phyloP scores from a whole-genome alignment of 2,113 vertebrate genomes.

The Centropus bengalensis region DNA sequence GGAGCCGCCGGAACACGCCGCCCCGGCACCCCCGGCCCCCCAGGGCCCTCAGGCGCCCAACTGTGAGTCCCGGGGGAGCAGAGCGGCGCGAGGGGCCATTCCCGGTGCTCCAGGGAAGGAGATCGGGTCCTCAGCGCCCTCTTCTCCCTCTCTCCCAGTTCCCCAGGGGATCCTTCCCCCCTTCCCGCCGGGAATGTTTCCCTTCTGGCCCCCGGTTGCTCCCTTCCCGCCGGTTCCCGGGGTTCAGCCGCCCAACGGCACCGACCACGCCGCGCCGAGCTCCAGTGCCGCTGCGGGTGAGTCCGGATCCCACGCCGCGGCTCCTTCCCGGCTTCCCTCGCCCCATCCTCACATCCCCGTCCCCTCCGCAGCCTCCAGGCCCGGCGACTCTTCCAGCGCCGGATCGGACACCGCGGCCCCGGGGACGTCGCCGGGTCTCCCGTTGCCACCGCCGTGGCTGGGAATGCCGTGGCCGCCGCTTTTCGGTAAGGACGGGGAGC shows the following conservation, averaged over 20 bases:
- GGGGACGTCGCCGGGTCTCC: slow-evolving; percentile 78
- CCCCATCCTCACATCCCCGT: neutral
- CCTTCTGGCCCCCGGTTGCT: slow-evolving; percentile 88
- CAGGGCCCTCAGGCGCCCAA: slow-evolving; percentile 82
- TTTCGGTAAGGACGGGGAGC: slow-evolving; percentile 79
- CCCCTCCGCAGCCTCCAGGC: neutral
- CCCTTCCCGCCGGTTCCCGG: slow-evolving; percentile 87
- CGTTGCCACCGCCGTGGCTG: slow-evolving; percentile 91
- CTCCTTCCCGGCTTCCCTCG: no score
- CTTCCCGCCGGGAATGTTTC: slow-evolving; percentile 92
- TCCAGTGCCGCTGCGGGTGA: slow-evolving; percentile 14
- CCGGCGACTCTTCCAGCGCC: neutral
- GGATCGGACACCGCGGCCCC: neutral
- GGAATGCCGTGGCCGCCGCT: slow-evolving; percentile 89
- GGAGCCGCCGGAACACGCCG: slow-evolving; percentile 58
- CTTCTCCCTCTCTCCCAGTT: slow-evolving; percentile 63
- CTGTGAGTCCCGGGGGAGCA: slow-evolving; percentile 68
- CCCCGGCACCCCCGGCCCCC: slow-evolving; percentile 63
- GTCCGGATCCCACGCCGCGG: neutral
- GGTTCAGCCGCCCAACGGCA: slow-evolving; percentile 65
- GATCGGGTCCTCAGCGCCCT: neutral
- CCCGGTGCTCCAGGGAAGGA: no score
- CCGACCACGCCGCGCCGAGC: neutral
- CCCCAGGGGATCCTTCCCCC: slow-evolving; percentile 89
- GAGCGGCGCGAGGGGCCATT: no score